These are phyloP conservation scores for Dynastes tityus DNA, from an alignment of 2,888 invertebrate species.

Conservation along the genomic window DNA sequence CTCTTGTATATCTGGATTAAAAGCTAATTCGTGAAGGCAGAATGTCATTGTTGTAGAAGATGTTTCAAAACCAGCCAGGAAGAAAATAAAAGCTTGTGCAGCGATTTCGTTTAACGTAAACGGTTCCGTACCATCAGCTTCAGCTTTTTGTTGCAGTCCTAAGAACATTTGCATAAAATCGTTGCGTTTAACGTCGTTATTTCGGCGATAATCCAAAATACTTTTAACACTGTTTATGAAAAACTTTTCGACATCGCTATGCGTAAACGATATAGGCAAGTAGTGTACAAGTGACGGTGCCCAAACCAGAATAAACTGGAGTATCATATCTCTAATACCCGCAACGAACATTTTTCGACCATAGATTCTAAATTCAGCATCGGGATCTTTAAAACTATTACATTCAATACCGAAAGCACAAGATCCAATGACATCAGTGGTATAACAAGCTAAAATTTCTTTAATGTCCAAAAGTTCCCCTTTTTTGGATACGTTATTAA, in stretches of 20 bases:
- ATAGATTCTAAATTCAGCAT: constrained; percentile 35
- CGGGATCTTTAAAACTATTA: constrained; percentile 32
- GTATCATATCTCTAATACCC: background rate
- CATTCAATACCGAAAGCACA: constrained; percentile 46
- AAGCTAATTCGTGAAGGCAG: constrained; percentile 66
- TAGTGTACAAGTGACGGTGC: background rate
- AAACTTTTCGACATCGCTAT: background rate
- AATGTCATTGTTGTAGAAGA: constrained; percentile 67
- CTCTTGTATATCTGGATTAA: constrained; percentile 67
- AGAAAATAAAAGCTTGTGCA: constrained; percentile 68
- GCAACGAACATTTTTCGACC: constrained; percentile 9
- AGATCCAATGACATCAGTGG: constrained; percentile 47
- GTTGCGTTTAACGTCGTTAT: background rate
- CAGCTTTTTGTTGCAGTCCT: constrained; percentile 8
- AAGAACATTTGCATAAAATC: constrained; percentile 2
- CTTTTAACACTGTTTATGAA: constrained; percentile 9
- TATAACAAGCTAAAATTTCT: constrained; percentile 43
- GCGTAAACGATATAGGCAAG: background rate
- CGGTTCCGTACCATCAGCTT: background rate
- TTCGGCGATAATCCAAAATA: background rate
- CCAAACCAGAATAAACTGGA: background rate
- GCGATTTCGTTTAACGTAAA: constrained; percentile 55
- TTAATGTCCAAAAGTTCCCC: constrained; percentile 31
- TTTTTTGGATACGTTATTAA: background rate
- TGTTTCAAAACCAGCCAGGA: constrained; percentile 70